Evolutionary conservation across 2,888 invertebrate genomes (phyloP).

Genomic region (Acronicta leporina): DNA sequence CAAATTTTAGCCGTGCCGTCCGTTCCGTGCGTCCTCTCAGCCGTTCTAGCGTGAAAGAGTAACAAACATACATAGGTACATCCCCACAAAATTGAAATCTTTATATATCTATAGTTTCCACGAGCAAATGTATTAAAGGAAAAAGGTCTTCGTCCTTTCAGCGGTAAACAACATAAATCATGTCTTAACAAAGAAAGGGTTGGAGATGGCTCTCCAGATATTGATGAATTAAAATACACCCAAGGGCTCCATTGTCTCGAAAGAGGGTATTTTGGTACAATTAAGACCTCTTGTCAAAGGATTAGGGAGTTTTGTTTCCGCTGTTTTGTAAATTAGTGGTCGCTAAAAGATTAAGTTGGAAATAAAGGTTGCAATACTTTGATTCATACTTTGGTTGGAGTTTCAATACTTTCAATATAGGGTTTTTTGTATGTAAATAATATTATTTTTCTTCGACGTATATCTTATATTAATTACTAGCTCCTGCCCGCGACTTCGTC

Average conservation of each 20-base stretch:
- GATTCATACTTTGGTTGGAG: too few relatives aligned
- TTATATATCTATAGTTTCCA: not conserved
- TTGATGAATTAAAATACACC: slow-evolving; percentile 36
- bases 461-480: too few relatives aligned
- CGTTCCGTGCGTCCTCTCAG: too few relatives aligned
- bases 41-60: too few relatives aligned
- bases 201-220: slow-evolving; percentile 23
- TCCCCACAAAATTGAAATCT: not conserved
- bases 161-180: slow-evolving; percentile 48
- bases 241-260: slow-evolving; percentile 23
- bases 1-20: too few relatives aligned
- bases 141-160: not conserved
- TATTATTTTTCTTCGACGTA: too few relatives aligned
- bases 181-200: slow-evolving; percentile 31
- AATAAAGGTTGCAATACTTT: too few relatives aligned
- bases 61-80: too few relatives aligned
- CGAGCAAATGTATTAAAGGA: slow-evolving; percentile 7
- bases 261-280: slow-evolving; percentile 16
- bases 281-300: not conserved
- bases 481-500: too few relatives aligned
- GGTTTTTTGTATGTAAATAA: too few relatives aligned
- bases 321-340: not conserved
- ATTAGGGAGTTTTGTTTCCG: not conserved
- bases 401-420: too few relatives aligned
- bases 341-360: too few relatives aligned